A percentile compares a stretch with the other conserved stretches of the same genome.
phyloP scores from a whole-genome alignment of 2,113 vertebrate genomes.

The Blennius ocellaris region DNA sequence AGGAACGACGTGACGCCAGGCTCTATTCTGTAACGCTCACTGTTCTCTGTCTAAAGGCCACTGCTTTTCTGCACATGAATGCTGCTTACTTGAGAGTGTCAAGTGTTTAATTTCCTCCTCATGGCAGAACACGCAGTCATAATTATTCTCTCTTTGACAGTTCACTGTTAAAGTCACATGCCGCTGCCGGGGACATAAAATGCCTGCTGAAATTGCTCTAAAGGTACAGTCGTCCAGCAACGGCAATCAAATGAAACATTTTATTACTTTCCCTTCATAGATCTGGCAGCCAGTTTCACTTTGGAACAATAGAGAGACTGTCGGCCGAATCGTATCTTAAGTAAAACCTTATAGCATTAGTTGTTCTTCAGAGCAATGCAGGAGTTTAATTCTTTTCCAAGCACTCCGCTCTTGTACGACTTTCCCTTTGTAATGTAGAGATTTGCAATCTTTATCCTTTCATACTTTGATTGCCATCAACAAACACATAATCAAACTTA shows the following conservation, averaged over 20 bases:
- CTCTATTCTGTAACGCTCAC: conserved; percentile 20
- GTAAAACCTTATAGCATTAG: conserved; percentile 46
- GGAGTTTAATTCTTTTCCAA: conserved; percentile 52
- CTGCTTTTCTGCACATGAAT: conserved; percentile 25
- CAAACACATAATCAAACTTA: conserved; percentile 36
- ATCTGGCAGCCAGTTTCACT: conserved; percentile 40
- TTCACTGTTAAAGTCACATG: conserved; percentile 45
- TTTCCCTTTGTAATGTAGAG: conserved; percentile 44
- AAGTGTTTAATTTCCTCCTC: conserved; percentile 64
- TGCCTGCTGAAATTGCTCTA: conserved; percentile 31
- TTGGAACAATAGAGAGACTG: conserved; percentile 66
- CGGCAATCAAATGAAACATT: conserved; percentile 58
- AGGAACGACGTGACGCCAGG: conserved; percentile 4
- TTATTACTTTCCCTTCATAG: conserved; percentile 49
- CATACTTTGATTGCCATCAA: conserved; percentile 14
- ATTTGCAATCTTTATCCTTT: conserved; percentile 56
- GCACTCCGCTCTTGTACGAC: conserved; percentile 22
- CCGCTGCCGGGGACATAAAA: conserved; percentile 45
- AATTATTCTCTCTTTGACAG: conserved; percentile 53
- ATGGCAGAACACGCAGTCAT: conserved; percentile 6
- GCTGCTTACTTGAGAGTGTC: conserved; percentile 26
- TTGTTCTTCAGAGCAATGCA: conserved; percentile 15
- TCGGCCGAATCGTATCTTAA: conserved; percentile 48
- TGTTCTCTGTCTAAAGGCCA: conserved; percentile 34
- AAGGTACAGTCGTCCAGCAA: conserved; percentile 44